Conservation (phyloP, 2,888 invertebrate species). For the Cephus pygmeus region DNA sequence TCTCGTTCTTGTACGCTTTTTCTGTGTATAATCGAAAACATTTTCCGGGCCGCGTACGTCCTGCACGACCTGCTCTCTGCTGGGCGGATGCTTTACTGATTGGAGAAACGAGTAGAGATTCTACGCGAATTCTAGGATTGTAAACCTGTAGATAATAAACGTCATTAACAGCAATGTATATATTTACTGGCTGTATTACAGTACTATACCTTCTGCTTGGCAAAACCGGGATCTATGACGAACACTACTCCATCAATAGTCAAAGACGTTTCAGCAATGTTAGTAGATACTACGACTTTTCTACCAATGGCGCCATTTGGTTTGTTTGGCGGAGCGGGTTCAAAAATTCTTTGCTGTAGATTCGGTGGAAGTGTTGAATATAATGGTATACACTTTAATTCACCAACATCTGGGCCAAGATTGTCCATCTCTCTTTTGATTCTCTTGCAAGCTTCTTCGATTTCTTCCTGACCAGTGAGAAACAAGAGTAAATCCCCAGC, state of each 20-base stretch:
- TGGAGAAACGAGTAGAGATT: slow-evolving; percentile 96
- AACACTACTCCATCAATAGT: slow-evolving; percentile 99
- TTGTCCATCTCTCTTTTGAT: slow-evolving; percentile 97
- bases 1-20: slow-evolving; percentile 94
- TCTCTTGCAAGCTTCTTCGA: slow-evolving; percentile 98
- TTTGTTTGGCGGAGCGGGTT: slow-evolving; percentile 92
- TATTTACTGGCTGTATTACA: background rate
- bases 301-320: slow-evolving; percentile 90
- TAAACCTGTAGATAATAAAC: slow-evolving; percentile 76
- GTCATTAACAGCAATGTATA: background rate
- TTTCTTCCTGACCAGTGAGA: slow-evolving; percentile 91
- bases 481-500: slow-evolving; percentile 94
- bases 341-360: slow-evolving; percentile 96
- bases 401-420: slow-evolving; percentile 95
- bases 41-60: slow-evolving; percentile 97
- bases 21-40: slow-evolving; percentile 97
- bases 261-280: slow-evolving; percentile 98
- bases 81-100: slow-evolving; percentile 99
- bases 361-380: slow-evolving; percentile 99
- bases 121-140: slow-evolving; percentile 91
- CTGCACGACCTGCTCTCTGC: slow-evolving; percentile 97
- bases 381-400: slow-evolving; percentile 96
- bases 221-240: slow-evolving; percentile 99
- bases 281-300: slow-evolving; percentile 97
- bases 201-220: slow-evolving; percentile 89